Conservation (phyloP, 1,140 invertebrate genomes). For the Cydia amplana region DNA sequence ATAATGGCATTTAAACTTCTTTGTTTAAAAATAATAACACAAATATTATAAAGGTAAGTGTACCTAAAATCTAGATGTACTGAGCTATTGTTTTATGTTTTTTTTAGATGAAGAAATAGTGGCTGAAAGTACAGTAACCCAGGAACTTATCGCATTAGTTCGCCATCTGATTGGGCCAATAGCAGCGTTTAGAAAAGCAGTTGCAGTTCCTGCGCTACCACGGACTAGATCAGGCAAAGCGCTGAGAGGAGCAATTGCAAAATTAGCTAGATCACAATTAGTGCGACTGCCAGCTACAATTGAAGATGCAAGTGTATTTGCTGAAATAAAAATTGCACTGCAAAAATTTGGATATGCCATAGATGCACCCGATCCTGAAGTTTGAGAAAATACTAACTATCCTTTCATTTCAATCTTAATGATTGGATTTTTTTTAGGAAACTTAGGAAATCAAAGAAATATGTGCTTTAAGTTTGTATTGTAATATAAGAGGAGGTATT, state of each 20-base stretch:
- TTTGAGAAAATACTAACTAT: constrained; percentile 31
- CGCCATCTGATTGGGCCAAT: constrained; percentile 92
- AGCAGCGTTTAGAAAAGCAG: constrained; percentile 89
- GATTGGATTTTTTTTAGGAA: not conserved
- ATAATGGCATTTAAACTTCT: no score
- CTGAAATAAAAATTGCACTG: constrained; percentile 86
- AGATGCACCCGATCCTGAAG: constrained; percentile 84
- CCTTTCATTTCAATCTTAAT: not conserved
- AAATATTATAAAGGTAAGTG: no score
- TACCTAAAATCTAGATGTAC: not conserved
- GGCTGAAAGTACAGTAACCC: constrained; percentile 63
- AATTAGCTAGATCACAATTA: constrained; percentile 88
- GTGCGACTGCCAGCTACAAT: constrained; percentile 92
- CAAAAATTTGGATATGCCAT: constrained; percentile 88
- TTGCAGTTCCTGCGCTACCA: constrained; percentile 88
- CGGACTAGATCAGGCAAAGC: constrained; percentile 91
- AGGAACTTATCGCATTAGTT: constrained; percentile 86
- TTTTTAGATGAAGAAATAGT: constrained; percentile 71
- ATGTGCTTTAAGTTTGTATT: not conserved
- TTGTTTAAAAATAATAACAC: no score
- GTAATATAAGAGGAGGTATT: not conserved
- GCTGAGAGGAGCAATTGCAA: constrained; percentile 90
- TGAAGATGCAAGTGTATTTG: constrained; percentile 91
- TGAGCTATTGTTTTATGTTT: constrained; percentile 22
- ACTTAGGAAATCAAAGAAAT: not conserved